Percentiles rank a stretch among this genome's conserved stretches.
phyloP scores from a whole-genome alignment of 35 echinoderm and acorn worm species.

The Nesometra sesokonis region DNA sequence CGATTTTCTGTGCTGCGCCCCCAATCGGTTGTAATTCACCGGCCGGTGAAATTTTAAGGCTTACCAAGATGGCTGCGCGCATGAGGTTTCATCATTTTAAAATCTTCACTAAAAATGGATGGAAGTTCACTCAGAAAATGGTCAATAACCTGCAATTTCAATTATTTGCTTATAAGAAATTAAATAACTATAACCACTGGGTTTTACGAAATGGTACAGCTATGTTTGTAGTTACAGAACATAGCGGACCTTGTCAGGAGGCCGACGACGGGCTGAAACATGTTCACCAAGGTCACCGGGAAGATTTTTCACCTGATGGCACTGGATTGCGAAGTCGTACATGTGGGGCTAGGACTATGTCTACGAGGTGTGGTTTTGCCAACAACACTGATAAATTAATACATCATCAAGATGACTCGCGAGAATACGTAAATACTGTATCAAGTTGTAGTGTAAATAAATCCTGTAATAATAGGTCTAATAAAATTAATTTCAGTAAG shows the following conservation, averaged over 20 bases:
- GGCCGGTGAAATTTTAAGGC: too few relatives aligned
- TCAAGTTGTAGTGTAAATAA: too few relatives aligned
- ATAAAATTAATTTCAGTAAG: neutral
- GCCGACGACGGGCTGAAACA: neutral
- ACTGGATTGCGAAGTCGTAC: neutral
- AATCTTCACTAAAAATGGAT: constrained; percentile 50
- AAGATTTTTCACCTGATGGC: neutral
- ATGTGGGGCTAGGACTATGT: neutral
- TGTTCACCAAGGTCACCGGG: neutral
- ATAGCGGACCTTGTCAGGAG: neutral
- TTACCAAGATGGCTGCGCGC: constrained; percentile 1
- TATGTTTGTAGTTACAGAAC: constrained; percentile 62
- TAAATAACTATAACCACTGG: constrained; percentile 54
- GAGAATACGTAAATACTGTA: too few relatives aligned
- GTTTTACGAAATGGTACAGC: constrained; percentile 55
- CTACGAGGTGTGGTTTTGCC: neutral
- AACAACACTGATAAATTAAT: too few relatives aligned
- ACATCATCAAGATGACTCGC: too few relatives aligned
- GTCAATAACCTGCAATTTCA: constrained; percentile 59
- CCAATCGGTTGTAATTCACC: too few relatives aligned
- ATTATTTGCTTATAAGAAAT: constrained; percentile 58
- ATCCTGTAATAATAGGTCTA: too few relatives aligned
- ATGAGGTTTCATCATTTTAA: constrained; percentile 69
- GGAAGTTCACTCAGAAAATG: constrained; percentile 46
- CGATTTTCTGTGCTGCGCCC: too few relatives aligned